Evolutionary conservation across 2,888 invertebrate species (phyloP).

Genomic region (Leptopterna dolabrata): DNA sequence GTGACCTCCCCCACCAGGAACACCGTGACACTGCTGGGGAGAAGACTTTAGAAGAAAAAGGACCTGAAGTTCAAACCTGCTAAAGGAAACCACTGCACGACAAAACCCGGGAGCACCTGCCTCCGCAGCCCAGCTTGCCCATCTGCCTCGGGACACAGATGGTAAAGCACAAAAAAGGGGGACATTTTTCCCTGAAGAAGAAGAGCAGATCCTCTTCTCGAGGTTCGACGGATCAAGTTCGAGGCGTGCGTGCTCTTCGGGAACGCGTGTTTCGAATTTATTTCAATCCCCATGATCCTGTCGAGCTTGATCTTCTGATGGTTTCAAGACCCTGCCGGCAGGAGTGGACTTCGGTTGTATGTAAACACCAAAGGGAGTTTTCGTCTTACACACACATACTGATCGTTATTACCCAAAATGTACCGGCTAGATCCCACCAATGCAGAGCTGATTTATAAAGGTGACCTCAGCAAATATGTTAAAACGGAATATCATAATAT

Average conservation of each 20-base stretch:
- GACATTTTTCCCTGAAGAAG: background rate
- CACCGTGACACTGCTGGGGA: background rate
- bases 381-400: too few species aligned
- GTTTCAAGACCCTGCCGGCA: too few species aligned
- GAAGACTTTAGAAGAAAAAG: background rate
- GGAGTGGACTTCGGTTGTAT: too few species aligned
- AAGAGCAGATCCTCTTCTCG: background rate
- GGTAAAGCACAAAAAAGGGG: conserved; percentile 2
- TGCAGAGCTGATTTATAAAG: too few species aligned
- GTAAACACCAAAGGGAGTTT: too few species aligned
- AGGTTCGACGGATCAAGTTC: background rate
- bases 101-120: background rate
- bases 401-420: too few species aligned
- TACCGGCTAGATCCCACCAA: too few species aligned
- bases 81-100: background rate
- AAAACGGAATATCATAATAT: too few species aligned
- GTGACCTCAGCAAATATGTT: too few species aligned
- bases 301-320: too few species aligned
- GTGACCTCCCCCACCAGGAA: background rate
- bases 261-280: background rate
- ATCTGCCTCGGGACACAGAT: background rate
- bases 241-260: background rate
- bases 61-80: conserved; percentile 2
- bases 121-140: background rate
- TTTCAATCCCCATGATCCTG: background rate